Conservation (phyloP, 2,113 vertebrate genomes). For the Lepidothrix coronata region DNA sequence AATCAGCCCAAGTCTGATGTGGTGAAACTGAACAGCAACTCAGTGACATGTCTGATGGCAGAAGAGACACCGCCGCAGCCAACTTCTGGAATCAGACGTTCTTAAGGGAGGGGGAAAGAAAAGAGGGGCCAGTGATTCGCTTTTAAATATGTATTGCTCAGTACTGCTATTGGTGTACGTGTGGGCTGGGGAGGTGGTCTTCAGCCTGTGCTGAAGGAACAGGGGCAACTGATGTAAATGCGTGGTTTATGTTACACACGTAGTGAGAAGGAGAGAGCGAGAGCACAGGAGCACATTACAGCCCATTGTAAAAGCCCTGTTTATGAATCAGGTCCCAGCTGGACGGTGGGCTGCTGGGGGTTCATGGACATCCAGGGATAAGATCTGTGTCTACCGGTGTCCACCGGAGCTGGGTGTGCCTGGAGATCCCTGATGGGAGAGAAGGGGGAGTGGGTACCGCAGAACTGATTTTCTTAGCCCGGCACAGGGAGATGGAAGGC, state of each 20-base stretch:
- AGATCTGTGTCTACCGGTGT: neutral
- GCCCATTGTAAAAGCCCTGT: constrained; percentile 7
- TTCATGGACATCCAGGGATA: neutral
- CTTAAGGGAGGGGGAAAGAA: constrained; percentile 14
- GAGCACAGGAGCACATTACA: constrained; percentile 9
- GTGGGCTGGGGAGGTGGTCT: constrained; percentile 46
- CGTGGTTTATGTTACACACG: neutral
- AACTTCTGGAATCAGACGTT: constrained; percentile 66
- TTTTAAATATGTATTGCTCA: constrained; percentile 47
- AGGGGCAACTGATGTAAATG: constrained; percentile 7
- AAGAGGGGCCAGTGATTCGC: constrained; percentile 2
- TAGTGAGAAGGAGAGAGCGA: neutral
- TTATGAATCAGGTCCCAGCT: constrained; percentile 23
- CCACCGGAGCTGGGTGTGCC: constrained; percentile 37
- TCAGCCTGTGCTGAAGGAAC: neutral
- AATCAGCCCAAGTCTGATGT: constrained; percentile 64
- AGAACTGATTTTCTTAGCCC: constrained; percentile 58
- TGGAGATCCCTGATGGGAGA: neutral
- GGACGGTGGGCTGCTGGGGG: neutral
- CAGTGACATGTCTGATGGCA: constrained; percentile 72
- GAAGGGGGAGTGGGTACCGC: constrained; percentile 38
- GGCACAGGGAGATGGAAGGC: neutral
- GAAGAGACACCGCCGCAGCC: constrained; percentile 63
- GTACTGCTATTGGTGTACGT: neutral
- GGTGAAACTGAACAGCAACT: constrained; percentile 63